These are phyloP conservation scores for Argyresthia albistria DNA, from an alignment of 2,888 invertebrate genomes.

Conservation along the genomic window DNA sequence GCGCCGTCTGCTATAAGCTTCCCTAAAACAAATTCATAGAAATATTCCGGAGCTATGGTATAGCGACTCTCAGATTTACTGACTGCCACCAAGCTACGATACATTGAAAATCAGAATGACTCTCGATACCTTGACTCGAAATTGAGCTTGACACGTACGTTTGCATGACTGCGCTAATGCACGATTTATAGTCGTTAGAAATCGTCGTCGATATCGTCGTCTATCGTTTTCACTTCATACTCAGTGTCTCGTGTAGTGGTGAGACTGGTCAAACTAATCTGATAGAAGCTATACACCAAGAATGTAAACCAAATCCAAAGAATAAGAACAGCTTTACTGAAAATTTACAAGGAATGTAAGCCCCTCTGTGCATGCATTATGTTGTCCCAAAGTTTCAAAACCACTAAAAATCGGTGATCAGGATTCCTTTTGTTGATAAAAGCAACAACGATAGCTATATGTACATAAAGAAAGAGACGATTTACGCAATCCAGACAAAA, in stretches of 20 bases:
- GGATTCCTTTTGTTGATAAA: slow-evolving; percentile 8
- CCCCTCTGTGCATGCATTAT: slow-evolving; percentile 22
- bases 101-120: background rate
- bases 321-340: background rate
- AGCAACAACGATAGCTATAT: slow-evolving; percentile 16
- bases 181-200: slow-evolving; percentile 26
- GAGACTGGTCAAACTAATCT: slow-evolving; percentile 28
- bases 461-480: slow-evolving; percentile 19
- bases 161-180: slow-evolving; percentile 24
- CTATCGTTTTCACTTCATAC: slow-evolving; percentile 27
- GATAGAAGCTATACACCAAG: slow-evolving; percentile 28
- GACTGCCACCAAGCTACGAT: slow-evolving; percentile 13
- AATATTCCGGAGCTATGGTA: slow-evolving; percentile 21
- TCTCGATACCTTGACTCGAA: background rate
- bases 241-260: slow-evolving; percentile 22
- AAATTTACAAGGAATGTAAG: slow-evolving; percentile 12
- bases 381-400: slow-evolving; percentile 24
- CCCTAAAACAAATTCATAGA: slow-evolving; percentile 23
- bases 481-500: slow-evolving; percentile 25
- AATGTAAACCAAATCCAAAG: slow-evolving; percentile 12
- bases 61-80: slow-evolving; percentile 21
- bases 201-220: slow-evolving; percentile 18
- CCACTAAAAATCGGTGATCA: slow-evolving; percentile 18
- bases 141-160: slow-evolving; percentile 8
- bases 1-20: slow-evolving; percentile 13